Conservation (phyloP, 1,140 invertebrate genomes). For the Drosophila sturtevanti region DNA sequence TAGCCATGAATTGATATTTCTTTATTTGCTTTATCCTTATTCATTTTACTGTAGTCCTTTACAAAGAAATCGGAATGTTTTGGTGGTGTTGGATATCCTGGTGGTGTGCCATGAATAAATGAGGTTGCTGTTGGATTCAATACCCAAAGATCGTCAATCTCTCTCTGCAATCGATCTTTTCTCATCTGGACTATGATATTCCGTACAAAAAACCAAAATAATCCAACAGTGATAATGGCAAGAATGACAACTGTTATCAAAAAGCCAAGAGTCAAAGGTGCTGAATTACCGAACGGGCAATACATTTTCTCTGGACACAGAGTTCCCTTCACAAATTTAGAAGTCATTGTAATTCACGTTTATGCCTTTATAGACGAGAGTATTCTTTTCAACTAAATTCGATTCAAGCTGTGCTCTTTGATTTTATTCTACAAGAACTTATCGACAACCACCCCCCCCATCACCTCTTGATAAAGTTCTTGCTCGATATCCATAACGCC, state of each 20-base stretch:
- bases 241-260: not conserved
- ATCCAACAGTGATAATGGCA: not conserved
- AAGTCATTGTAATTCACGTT: not conserved
- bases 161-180: not conserved
- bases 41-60: not conserved
- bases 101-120: not conserved
- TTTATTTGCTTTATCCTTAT: not conserved
- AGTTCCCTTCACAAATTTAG: not conserved
- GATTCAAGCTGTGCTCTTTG: not conserved
- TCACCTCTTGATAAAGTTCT: not conserved
- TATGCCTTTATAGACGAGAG: not conserved
- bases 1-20: not conserved
- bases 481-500: too few relatives aligned
- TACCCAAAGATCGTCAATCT: not conserved
- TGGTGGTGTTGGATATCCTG: not conserved
- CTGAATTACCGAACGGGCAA: not conserved
- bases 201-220: not conserved
- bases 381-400: not conserved
- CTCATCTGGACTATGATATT: not conserved
- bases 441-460: too few relatives aligned
- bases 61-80: not conserved
- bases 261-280: not conserved
- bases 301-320: not conserved
- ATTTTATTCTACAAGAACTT: not conserved
- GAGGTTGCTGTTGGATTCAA: not conserved